Conservation (phyloP, 2,113 vertebrate genomes). For the Argyrosomus japonicus region DNA sequence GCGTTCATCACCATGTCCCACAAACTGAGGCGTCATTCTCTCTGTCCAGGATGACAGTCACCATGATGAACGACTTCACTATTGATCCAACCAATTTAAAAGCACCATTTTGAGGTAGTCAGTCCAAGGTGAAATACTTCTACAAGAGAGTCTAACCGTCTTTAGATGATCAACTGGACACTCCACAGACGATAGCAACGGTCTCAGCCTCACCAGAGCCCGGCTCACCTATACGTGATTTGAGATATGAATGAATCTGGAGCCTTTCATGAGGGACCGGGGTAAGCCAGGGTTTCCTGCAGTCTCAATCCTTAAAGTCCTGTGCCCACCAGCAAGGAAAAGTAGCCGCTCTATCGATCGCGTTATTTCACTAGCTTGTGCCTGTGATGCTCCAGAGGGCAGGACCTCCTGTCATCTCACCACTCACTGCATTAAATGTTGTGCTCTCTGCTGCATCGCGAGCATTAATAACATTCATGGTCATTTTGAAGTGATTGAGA, state of each 20-base stretch:
- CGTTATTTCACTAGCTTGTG: constrained; percentile 22
- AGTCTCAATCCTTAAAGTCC: constrained; percentile 2
- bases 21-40: neutral
- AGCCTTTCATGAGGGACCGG: neutral
- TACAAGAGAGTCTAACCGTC: neutral
- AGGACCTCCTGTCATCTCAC: constrained; percentile 33
- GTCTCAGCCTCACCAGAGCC: neutral
- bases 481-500: constrained; percentile 3
- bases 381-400: constrained; percentile 35
- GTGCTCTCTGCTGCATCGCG: neutral
- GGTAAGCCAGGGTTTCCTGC: neutral
- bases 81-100: neutral
- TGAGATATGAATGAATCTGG: neutral
- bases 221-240: neutral
- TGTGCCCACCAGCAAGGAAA: constrained; percentile 4
- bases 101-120: neutral
- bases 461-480: constrained; percentile 29
- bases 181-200: neutral
- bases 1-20: neutral
- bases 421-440: constrained; percentile 22
- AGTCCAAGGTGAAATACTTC: neutral
- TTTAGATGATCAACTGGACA: neutral
- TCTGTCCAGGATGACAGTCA: neutral
- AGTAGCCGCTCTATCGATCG: constrained; percentile 11
- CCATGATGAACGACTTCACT: neutral